A percentile compares a stretch with the other conserved stretches of the same genome.
Evolutionary conservation across 2,888 invertebrate genomes (phyloP).

Genomic region (Dryobotodes eremita): DNA sequence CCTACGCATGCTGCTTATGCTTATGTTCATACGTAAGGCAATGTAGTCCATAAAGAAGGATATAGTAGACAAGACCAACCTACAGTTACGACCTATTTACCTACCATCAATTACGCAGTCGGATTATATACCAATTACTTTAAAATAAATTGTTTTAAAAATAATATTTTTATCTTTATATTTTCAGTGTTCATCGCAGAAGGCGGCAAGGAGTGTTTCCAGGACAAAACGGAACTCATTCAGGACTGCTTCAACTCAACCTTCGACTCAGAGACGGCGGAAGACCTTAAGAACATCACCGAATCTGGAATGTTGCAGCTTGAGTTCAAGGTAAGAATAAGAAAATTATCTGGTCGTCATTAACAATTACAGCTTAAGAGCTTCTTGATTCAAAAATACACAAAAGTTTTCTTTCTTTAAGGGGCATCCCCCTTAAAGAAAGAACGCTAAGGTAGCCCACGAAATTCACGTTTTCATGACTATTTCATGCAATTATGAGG

Average conservation of each 20-base stretch:
- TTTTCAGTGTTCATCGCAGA: conserved; percentile 94
- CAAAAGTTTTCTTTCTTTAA: no score
- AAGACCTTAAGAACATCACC: conserved; percentile 82
- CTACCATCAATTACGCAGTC: no score
- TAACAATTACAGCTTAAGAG: neutral
- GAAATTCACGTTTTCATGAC: neutral
- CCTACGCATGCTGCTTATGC: no score
- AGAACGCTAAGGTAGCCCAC: no score
- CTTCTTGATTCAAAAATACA: neutral
- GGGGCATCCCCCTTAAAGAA: no score
- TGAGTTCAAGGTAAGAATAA: conserved; percentile 88
- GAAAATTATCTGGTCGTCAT: conserved; percentile 28
- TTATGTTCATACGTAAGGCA: no score
- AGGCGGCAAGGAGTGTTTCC: conserved; percentile 94
- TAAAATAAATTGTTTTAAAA: neutral
- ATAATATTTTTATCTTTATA: neutral
- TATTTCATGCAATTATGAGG: neutral
- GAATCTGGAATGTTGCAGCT: conserved; percentile 91
- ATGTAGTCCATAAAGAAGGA: no score
- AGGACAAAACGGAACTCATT: conserved; percentile 91
- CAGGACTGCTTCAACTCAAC: conserved; percentile 92
- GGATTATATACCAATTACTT: neutral
- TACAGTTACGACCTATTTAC: no score
- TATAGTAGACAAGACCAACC: no score
- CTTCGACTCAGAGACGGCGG: conserved; percentile 86